Evolutionary conservation across 2,888 invertebrate species (phyloP).

Genomic region (Apomyelois bistriatella): DNA sequence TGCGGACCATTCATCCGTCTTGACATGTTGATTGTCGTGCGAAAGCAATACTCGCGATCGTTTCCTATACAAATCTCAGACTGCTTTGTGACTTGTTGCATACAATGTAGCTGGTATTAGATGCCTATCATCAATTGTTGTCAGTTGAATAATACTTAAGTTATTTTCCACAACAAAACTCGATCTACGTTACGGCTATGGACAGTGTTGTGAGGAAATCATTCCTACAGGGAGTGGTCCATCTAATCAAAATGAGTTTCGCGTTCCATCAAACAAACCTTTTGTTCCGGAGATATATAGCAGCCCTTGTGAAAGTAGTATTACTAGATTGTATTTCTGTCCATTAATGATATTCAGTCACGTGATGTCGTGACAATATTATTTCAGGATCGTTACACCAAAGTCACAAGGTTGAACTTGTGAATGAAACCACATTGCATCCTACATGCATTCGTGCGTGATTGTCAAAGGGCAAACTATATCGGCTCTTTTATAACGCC

Average conservation of each 20-base stretch:
- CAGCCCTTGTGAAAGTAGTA: conserved; percentile 25
- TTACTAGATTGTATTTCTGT: conserved; percentile 19
- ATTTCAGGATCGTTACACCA: conserved; percentile 39
- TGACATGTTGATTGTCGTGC: conserved; percentile 66
- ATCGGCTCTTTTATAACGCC: conserved; percentile 45
- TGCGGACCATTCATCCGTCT: conserved; percentile 55
- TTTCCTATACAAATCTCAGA: conserved; percentile 61
- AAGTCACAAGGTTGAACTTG: conserved; percentile 44
- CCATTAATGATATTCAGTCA: conserved; percentile 28
- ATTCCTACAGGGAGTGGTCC: neutral
- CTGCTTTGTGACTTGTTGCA: conserved; percentile 45
- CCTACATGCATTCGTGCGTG: conserved; percentile 37
- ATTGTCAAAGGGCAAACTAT: conserved; percentile 45
- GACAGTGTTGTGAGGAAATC: conserved; percentile 3
- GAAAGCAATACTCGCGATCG: conserved; percentile 50
- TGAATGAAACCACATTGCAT: conserved; percentile 39
- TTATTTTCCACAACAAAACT: conserved; percentile 1
- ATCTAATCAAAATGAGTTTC: conserved; percentile 1
- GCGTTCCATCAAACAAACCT: neutral
- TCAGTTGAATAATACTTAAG: conserved; percentile 19
- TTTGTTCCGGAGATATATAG: conserved; percentile 7
- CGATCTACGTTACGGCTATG: neutral
- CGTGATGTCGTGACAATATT: conserved; percentile 44
- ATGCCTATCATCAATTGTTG: conserved; percentile 47
- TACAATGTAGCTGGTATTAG: conserved; percentile 46